Evolutionary conservation across 2,888 invertebrate species (phyloP).

Genomic region (Rhingia campestris): DNA sequence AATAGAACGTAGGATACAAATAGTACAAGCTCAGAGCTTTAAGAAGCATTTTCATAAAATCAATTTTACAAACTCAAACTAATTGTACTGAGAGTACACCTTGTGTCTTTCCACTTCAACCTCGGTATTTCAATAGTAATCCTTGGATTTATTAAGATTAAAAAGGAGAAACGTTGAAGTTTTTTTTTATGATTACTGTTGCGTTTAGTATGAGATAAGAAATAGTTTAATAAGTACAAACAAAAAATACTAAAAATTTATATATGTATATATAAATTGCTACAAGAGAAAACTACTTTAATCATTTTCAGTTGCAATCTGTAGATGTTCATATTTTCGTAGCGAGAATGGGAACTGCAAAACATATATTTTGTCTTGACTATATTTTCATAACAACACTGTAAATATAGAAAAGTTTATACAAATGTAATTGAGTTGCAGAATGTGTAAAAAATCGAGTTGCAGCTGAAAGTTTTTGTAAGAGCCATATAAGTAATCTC

Average conservation of each 20-base stretch:
- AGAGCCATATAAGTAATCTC: not conserved
- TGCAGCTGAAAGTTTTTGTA: not conserved
- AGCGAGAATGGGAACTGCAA: constrained; percentile 25
- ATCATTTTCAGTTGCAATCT: constrained; percentile 8
- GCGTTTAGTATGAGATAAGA: constrained; percentile 32
- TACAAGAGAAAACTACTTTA: constrained; percentile 18
- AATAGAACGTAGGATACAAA: constrained; percentile 68
- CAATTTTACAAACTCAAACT: constrained; percentile 42
- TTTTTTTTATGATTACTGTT: constrained; percentile 37
- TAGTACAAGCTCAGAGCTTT: constrained; percentile 48
- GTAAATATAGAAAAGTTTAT: constrained; percentile 68
- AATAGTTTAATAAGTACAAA: constrained; percentile 45
- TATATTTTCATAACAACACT: constrained; percentile 54
- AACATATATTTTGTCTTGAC: constrained; percentile 60
- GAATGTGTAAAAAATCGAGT: constrained; percentile 8
- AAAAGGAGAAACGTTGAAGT: constrained; percentile 62
- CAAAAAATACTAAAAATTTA: constrained; percentile 15
- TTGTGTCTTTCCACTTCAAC: not conserved
- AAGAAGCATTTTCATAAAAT: constrained; percentile 55
- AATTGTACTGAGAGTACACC: constrained; percentile 7
- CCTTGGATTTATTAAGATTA: constrained; percentile 27
- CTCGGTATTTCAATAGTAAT: constrained; percentile 28
- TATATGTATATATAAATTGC: constrained; percentile 24
- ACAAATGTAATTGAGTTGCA: constrained; percentile 51
- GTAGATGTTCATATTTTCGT: constrained; percentile 33